Base-by-base conservation (phyloP, 2,888 invertebrate species). In the Drosophila glabriapex region DNA sequence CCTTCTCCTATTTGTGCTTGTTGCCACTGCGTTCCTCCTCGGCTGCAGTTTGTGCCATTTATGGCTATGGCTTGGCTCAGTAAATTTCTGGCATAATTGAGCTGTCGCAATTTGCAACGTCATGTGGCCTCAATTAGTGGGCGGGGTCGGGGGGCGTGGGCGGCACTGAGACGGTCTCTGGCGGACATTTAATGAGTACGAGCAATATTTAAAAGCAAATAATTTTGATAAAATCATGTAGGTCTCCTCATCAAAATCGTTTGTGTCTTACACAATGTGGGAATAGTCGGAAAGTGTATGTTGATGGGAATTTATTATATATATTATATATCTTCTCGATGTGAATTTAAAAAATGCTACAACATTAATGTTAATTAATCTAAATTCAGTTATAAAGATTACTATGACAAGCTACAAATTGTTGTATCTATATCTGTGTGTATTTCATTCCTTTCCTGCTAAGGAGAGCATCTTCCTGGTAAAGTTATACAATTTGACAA, bases 31-130 rank as follows among this genome's bases (percentile, higher is more conserved):
- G 72, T 78, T 78, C 68, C 63, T 78, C 53, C 63, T 78, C 56
- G 55, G 50, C 55, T 78, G 63, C 82, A 68, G 73, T 66, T 77
- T 71, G 59, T 52, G 77, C 75, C 74, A 74, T 74, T 74, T 74
- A 74, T 74, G 74, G 74, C 62, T 37, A 60, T 50, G 39, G 58
- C 79, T 79, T 66, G 49, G 77, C 59, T 67, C 66, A 46, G 74
- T 83, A 84, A 82, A 84, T 82, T 82, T 84, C 82, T 78, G 85
- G 84, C 85, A 82, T 82, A 82, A 82, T 82, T 82, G 82, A 82
- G 85, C 85, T 78, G 84, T 82, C 68, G 82, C 85, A 84, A 82
- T 82, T 84, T 84, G 72, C 82, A 67, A 68, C 72, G 58, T 81
- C 81, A 73, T 83, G 61, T 68, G 56, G 58, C 46, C 46, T 25